Evolutionary conservation across 2,888 invertebrate genomes (phyloP), one percentile per base, ranked within the genome.

Genomic region (Agrochola lychnidis): DNA sequence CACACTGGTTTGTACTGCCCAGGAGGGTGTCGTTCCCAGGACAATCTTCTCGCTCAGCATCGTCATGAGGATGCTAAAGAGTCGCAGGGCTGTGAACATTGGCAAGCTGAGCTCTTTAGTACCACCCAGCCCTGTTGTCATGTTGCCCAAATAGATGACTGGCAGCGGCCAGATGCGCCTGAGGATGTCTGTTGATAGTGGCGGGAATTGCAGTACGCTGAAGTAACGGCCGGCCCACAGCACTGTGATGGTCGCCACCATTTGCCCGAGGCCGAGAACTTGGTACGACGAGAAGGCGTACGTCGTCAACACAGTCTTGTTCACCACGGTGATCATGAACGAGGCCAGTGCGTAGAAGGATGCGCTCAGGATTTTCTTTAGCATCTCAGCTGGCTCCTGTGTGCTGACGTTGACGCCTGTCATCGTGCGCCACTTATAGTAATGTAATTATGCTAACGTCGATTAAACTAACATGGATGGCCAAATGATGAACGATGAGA

Each of bases 31-130:
- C 0, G 98, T 95, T 14, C 98, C 98, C n/a, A 99, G 97, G 72
- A 99, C 97, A 90, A 98, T 98, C 88, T 98, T 97, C 94, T 99
- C 99, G 30, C 98, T 97, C 81, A 99, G 96, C 99, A 99, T 99
- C 0, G 99, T 99, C 98, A 99, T 99, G 53, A 99, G 96, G 89
- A 99, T 99, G 71, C 99, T 99, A 95, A 99, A 99, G 81, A 99
- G 97, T 81, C 99, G 97, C 59, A 99, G 96, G 1, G 99, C 99
- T 1, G 99, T 99, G 93, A 99, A 99, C 99, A 99, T 99, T 0
- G 99, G 99, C 81, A 99, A 96, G 93, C 99, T 99, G 66, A 98
- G 96, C 85, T 99, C 98, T 93, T 99, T 99, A 0, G 99, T 99
- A 53, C 99, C 99, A n/a, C 99, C 99, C n/a, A 99, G 97, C 5